Percentiles rank a stretch among this genome's conserved stretches.
Conservation (phyloP, 2,888 invertebrate genomes). For the Melanchra persicariae region DNA sequence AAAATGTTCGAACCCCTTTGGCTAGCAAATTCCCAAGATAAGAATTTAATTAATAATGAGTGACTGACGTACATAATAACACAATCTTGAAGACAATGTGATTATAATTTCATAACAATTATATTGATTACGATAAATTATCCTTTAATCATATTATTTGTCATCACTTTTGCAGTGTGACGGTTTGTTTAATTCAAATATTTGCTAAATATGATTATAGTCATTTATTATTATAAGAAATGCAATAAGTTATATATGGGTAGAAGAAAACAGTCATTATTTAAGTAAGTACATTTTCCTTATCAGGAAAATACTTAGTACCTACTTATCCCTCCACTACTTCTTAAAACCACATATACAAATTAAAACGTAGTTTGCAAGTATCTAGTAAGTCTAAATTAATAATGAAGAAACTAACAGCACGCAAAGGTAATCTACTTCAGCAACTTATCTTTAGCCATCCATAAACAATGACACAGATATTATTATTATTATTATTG, state of each 20-base stretch:
- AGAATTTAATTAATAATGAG: neutral
- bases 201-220: neutral
- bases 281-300: neutral
- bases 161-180: neutral
- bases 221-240: neutral
- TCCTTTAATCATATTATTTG: conserved; percentile 1
- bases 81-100: neutral
- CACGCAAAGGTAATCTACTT: neutral
- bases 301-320: too few relatives aligned
- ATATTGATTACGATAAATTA: neutral
- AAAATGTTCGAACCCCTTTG: too few relatives aligned
- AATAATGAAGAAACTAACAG: neutral
- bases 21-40: conserved; percentile 12
- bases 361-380: neutral
- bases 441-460: conserved; percentile 3
- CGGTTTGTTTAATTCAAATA: neutral
- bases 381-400: too few relatives aligned
- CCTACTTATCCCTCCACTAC: neutral
- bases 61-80: conserved; percentile 1
- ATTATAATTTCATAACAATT: conserved; percentile 16
- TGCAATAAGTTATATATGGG: neutral
- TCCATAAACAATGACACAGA: neutral
- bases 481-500: neutral
- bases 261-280: neutral
- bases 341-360: neutral